Evolutionary conservation across 1,140 invertebrate species (phyloP), one percentile per base, ranked within the genome.

Genomic region (Leptonema lineaticorne): DNA sequence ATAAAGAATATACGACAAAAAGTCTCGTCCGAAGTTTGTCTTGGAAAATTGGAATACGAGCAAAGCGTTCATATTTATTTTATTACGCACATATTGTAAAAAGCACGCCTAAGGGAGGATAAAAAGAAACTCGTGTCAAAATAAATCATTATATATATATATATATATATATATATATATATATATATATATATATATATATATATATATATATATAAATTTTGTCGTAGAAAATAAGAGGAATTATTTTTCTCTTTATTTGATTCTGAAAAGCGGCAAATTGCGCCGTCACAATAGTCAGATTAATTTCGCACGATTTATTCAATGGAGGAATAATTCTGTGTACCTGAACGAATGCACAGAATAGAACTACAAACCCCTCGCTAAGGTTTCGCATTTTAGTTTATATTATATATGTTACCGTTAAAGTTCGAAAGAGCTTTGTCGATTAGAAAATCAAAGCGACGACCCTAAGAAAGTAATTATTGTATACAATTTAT

Each of bases 1-100:
- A 53, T 53, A 53, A 53, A 53, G 50, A 53, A 53, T 24, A 53
- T 53, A 53, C 50, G 50, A 53, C 50, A 24, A 53, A 53, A 53
- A 26, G 11, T 24, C 46, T 33, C 30, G 30, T 33, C 5, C 11
- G 11, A 41, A 41, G 11, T 41, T 11, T 41, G 16, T 41, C 37
- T 41, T 16, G 11, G 37, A 41, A 41, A n/a, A 41, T 41, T 41
- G 11, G 37, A 41, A 41, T 41, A 41, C 37, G 16, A 41, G 16
- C 37, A 16, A 9, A 41, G 9, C 11, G 11, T 6, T 11, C 5
- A 33, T 41, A 3, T 41, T 41, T 41, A 14, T 41, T 33, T 6
- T 33, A 33, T 33, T 33, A 33, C 5, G 11, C 30, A 11, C 30
- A 11, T 33, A 11, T 33, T 6, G 11, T 11, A 33, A 6, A 33